These are phyloP conservation scores for Eupelmus urozonus DNA, from an alignment of 2,888 invertebrate species.

Conservation along the genomic window DNA sequence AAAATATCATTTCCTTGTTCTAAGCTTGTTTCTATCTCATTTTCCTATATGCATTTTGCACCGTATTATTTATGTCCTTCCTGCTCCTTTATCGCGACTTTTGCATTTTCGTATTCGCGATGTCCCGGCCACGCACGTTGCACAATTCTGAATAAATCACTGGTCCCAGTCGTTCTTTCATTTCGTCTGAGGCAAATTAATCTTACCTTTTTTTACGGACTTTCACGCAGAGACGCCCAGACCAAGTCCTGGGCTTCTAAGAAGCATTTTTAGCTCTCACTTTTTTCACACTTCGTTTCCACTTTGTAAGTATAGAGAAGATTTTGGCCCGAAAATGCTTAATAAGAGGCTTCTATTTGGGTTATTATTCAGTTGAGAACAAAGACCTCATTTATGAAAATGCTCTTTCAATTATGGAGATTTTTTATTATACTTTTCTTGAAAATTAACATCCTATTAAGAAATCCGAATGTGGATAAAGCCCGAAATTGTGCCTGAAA, in stretches of 20 bases:
- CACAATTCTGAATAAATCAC: neutral
- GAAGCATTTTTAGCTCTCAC: conserved; percentile 3
- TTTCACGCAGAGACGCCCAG: neutral
- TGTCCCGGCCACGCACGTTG: neutral
- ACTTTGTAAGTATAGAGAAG: neutral
- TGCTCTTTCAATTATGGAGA: no score
- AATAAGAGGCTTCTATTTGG: neutral
- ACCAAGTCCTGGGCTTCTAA: neutral
- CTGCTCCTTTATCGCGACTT: conserved; percentile 2
- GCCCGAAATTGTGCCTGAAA: no score
- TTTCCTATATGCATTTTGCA: neutral
- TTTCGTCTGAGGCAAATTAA: conserved; percentile 15
- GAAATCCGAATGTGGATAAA: no score
- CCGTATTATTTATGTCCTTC: neutral
- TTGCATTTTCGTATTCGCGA: conserved; percentile 10
- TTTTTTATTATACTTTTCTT: no score
- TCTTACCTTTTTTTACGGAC: conserved; percentile 13
- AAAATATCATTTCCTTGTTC: conserved; percentile 1
- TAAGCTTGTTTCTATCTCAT: neutral
- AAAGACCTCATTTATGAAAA: conserved; percentile 1
- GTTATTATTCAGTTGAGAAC: neutral
- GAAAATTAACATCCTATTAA: no score
- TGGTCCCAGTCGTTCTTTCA: conserved; percentile 15
- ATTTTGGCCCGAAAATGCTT: neutral
- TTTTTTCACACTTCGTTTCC: conserved; percentile 12